phyloP scores from a whole-genome alignment of 2,113 vertebrate species.

The Chionodraco myersi region DNA sequence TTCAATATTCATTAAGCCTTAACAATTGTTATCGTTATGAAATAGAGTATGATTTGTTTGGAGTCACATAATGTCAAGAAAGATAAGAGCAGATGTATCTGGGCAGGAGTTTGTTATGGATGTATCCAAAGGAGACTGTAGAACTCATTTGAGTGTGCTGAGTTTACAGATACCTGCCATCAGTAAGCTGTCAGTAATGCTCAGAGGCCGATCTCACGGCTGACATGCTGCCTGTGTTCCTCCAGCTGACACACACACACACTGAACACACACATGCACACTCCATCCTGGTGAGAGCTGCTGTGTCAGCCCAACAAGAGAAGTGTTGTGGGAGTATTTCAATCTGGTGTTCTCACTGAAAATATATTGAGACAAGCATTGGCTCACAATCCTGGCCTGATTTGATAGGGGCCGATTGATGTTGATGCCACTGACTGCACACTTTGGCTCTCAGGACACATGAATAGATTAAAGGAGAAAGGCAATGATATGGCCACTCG shows the following conservation, averaged over 20 bases:
- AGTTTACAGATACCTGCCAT: constrained; percentile 28
- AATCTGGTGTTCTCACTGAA: constrained; percentile 16
- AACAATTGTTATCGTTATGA: not conserved
- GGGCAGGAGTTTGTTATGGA: not conserved
- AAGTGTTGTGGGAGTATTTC: constrained; percentile 31
- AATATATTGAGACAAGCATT: constrained; percentile 1
- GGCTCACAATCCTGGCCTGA: not conserved
- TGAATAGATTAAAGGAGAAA: not conserved
- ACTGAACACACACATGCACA: constrained; percentile 14
- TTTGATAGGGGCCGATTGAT: not conserved
- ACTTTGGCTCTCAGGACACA: constrained; percentile 5
- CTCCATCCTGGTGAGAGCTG: constrained; percentile 47
- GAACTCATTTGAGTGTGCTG: constrained; percentile 13
- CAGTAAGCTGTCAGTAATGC: constrained; percentile 46
- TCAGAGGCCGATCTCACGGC: constrained; percentile 34
- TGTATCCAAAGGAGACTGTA: not conserved
- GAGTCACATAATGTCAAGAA: not conserved
- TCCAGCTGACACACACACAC: constrained; percentile 27
- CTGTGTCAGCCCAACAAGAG: constrained; percentile 50
- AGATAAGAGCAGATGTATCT: not conserved
- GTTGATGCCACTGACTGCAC: constrained; percentile 2
- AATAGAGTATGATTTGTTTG: not conserved
- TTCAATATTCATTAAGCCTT: not conserved
- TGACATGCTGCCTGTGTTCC: constrained; percentile 21
- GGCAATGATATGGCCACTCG: not conserved